These are phyloP conservation scores for Coracopsis vasa DNA, from an alignment of 2,113 vertebrate genomes.

Conservation along the genomic window DNA sequence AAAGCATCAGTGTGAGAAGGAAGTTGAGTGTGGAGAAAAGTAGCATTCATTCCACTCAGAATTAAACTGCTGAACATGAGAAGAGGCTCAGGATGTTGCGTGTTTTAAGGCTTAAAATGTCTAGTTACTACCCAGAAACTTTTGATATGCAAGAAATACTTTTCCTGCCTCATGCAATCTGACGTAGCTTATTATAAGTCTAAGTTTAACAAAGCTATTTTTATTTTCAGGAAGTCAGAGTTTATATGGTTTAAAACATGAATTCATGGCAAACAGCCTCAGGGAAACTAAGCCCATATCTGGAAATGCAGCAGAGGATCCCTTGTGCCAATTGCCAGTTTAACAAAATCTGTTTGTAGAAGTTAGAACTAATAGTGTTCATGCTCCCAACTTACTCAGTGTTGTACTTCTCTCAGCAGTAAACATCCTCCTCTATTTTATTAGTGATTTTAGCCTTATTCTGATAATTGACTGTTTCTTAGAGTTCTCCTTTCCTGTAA, in stretches of 20 bases:
- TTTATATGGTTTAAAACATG: constrained; percentile 40
- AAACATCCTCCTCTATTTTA: background rate
- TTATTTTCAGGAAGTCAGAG: constrained; percentile 43
- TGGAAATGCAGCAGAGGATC: constrained; percentile 4
- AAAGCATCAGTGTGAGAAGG: background rate
- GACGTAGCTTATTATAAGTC: background rate
- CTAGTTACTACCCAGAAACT: background rate
- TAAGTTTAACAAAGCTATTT: constrained; percentile 56
- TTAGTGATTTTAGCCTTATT: background rate
- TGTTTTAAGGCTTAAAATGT: background rate
- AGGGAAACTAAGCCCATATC: constrained; percentile 31
- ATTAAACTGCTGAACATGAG: background rate
- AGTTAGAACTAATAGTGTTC: background rate
- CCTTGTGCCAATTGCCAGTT: background rate
- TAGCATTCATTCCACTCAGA: background rate
- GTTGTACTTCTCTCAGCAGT: background rate
- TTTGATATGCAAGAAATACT: constrained; percentile 16
- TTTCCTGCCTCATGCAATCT: background rate
- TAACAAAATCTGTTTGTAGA: background rate
- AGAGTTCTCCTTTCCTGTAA: background rate
- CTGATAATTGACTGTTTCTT: background rate
- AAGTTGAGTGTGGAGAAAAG: background rate
- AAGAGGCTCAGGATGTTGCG: background rate
- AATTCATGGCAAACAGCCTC: background rate
- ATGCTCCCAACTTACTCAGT: background rate